A percentile compares a stretch with the other conserved stretches of the same genome.
Evolutionary conservation across 2,888 invertebrate genomes (phyloP).

Genomic region (Coronaproctus castanopsis): DNA sequence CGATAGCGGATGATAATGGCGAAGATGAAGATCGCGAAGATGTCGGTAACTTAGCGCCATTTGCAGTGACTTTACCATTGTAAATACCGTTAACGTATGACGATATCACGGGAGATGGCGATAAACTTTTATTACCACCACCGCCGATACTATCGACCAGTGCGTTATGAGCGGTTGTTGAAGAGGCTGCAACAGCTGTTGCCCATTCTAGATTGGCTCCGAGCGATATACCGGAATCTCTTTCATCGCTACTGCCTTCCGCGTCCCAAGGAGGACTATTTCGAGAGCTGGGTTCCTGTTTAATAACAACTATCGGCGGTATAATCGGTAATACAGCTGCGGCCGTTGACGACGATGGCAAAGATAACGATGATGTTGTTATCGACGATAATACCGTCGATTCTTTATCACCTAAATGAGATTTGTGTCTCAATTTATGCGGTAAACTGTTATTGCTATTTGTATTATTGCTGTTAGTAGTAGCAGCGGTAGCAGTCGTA

Average conservation of each 20-base stretch:
- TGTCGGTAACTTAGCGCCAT: slow-evolving; percentile 19
- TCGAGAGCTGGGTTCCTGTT: slow-evolving; percentile 54
- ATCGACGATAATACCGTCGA: too few species aligned
- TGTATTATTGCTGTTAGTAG: not conserved
- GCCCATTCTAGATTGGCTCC: slow-evolving; percentile 39
- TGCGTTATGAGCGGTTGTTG: slow-evolving; percentile 29
- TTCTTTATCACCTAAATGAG: slow-evolving; percentile 72
- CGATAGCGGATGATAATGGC: slow-evolving; percentile 27
- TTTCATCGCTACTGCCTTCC: slow-evolving; percentile 73
- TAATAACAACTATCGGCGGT: slow-evolving; percentile 31
- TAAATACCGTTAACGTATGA: slow-evolving; percentile 4
- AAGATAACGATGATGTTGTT: slow-evolving; percentile 48
- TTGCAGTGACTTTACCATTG: slow-evolving; percentile 19
- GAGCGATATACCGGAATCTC: slow-evolving; percentile 72
- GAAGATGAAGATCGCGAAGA: too few species aligned
- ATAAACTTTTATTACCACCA: not conserved
- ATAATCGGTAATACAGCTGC: slow-evolving; percentile 49
- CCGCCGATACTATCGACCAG: slow-evolving; percentile 12
- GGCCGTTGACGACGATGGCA: slow-evolving; percentile 37
- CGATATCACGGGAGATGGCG: not conserved
- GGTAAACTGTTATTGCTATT: slow-evolving; percentile 55
- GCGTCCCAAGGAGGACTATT: slow-evolving; percentile 72
- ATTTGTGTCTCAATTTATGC: slow-evolving; percentile 76
- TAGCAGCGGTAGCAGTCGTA: slow-evolving; percentile 1
- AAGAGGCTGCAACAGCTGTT: slow-evolving; percentile 20